phyloP scores from a whole-genome alignment of 2,888 invertebrate genomes.

The Drosophila maculinotata region DNA sequence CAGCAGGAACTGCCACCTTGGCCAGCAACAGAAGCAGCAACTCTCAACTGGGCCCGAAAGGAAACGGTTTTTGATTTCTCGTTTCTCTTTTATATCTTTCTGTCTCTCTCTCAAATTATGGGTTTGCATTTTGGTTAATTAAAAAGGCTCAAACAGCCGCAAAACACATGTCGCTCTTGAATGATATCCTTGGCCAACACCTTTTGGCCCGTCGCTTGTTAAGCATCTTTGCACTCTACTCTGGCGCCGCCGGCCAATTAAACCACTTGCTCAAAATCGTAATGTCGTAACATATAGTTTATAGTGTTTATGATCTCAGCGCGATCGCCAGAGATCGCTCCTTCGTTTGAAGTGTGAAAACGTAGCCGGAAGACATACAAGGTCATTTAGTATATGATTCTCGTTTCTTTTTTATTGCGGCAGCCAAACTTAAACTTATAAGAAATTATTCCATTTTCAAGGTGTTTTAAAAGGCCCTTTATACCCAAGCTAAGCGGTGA shows the following conservation, averaged over 20 bases:
- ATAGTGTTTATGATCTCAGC: constrained; percentile 25
- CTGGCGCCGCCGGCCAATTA: constrained; percentile 74
- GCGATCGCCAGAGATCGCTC: not conserved
- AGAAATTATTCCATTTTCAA: constrained; percentile 5
- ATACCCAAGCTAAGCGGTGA: no score
- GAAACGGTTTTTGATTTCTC: constrained; percentile 36
- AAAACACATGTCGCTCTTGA: constrained; percentile 37
- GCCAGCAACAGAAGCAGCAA: constrained; percentile 21
- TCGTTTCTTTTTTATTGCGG: not conserved
- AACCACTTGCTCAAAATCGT: constrained; percentile 32
- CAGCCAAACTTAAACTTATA: not conserved
- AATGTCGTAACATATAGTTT: constrained; percentile 18
- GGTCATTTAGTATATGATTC: constrained; percentile 22
- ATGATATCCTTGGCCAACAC: constrained; percentile 68
- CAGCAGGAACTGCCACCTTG: constrained; percentile 79
- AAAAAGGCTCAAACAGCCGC: constrained; percentile 62
- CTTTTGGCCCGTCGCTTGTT: constrained; percentile 38
- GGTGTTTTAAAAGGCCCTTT: not conserved
- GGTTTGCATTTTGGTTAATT: constrained; percentile 75
- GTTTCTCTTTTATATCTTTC: not conserved
- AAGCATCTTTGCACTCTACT: constrained; percentile 44
- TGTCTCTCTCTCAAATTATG: constrained; percentile 60
- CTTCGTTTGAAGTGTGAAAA: constrained; percentile 33
- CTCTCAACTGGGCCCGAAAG: constrained; percentile 19
- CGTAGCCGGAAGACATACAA: not conserved